Conservation (phyloP, 2,113 vertebrate species). For the Microcebus jonahi region DNA sequence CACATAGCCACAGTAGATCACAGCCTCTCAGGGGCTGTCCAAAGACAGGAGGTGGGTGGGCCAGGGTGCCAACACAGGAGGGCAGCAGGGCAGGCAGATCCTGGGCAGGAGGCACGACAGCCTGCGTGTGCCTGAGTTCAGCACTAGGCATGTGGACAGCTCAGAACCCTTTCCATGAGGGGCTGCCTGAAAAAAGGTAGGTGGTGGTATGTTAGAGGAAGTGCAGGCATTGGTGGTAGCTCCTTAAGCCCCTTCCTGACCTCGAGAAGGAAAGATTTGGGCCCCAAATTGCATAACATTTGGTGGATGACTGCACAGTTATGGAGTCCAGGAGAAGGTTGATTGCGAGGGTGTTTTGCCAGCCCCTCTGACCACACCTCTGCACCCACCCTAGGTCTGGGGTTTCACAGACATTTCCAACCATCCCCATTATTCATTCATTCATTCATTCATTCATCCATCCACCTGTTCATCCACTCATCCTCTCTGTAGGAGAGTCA, state of each 20-base stretch:
- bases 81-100: accelerated
- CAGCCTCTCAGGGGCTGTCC: background rate
- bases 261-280: background rate
- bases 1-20: background rate
- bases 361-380: background rate
- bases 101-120: too few relatives aligned
- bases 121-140: background rate
- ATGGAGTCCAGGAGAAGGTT: background rate
- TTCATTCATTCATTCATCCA: background rate
- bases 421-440: background rate
- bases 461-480: background rate
- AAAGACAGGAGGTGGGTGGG: background rate
- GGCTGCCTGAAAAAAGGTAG: background rate
- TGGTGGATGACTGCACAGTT: background rate
- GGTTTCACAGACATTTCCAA: background rate
- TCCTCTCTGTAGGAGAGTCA: background rate
- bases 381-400: background rate
- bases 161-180: background rate
- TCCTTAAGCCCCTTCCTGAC: background rate
- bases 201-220: too few relatives aligned
- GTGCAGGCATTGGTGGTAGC: background rate
- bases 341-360: accelerated
- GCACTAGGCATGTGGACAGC: constrained; percentile 46
- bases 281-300: background rate
- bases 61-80: background rate